Conservation (phyloP, 2,888 invertebrate species). For the Philhelius pedissequus region DNA sequence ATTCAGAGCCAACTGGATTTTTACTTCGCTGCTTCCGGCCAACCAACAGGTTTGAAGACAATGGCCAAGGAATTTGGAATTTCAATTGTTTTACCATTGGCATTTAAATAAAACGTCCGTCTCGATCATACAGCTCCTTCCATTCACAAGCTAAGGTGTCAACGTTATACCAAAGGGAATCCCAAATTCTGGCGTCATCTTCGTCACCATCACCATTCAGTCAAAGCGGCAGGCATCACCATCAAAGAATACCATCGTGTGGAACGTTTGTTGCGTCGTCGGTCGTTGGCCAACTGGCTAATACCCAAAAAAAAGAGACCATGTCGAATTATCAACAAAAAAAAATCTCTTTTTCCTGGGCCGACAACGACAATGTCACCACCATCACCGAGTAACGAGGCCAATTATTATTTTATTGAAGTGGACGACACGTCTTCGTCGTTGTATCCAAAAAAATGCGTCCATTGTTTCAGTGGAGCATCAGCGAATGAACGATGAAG, state of each 20-base stretch:
- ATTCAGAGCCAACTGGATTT: slow-evolving; percentile 33
- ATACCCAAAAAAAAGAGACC: slow-evolving; percentile 54
- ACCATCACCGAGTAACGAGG: slow-evolving; percentile 36
- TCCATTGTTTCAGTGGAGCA: slow-evolving; percentile 59
- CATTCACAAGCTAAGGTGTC: slow-evolving; percentile 54
- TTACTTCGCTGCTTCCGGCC: slow-evolving; percentile 3
- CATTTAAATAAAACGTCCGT: slow-evolving; percentile 73
- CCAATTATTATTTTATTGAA: slow-evolving; percentile 49
- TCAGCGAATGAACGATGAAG: too few relatives aligned
- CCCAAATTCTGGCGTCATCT: slow-evolving; percentile 15
- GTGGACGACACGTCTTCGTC: slow-evolving; percentile 58
- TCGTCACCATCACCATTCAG: slow-evolving; percentile 12
- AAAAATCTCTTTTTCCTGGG: slow-evolving; percentile 40
- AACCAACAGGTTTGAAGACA: slow-evolving; percentile 44
- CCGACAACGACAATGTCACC: slow-evolving; percentile 28
- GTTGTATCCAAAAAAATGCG: slow-evolving; percentile 45
- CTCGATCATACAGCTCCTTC: slow-evolving; percentile 76
- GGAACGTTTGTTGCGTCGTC: slow-evolving; percentile 43
- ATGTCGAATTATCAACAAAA: slow-evolving; percentile 45
- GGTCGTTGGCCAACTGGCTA: slow-evolving; percentile 62
- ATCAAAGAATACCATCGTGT: slow-evolving; percentile 33
- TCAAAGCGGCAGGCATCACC: background rate
- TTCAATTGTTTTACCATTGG: slow-evolving; percentile 54
- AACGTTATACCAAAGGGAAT: slow-evolving; percentile 35
- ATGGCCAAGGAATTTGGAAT: slow-evolving; percentile 26